Evolutionary conservation across 1,140 invertebrate genomes (phyloP), one percentile per base, ranked within the genome.

Genomic region (Armadillidium nasatum): DNA sequence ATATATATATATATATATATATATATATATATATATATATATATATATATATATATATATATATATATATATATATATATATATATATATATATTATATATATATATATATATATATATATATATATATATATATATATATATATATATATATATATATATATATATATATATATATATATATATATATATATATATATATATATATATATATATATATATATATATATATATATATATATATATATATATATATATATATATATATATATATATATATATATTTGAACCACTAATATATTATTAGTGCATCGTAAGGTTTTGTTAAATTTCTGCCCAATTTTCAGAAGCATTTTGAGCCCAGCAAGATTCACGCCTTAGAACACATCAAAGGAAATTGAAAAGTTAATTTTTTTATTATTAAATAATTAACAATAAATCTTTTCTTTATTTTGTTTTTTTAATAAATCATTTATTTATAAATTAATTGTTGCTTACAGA

Each of bases 351-450:
- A 13, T 60, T 60, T 60, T 60, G 50, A 60, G 50, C 50, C 50
- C 50, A 60, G 11, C 50, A 60, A 60, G 50, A 60, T 60, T 60
- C 19, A 60, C 50, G 50, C 50, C 50, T 19, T 60, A 60, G 50
- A 19, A 13, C 50, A 60, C 50, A 33, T 33, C 33, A 3, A 3
- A 33, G 33, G 33, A 33, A 33, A 33, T 33, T 33, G 6, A 33
- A 3, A 33, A 3, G 33, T 3, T 33, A 33, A 1, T 33, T 33
- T 33, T n/a, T n/a, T n/a, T n/a, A n/a, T 33, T 33, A 33, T 33
- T 33, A 33, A 33, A 3, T 33, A 6, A 33, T 33, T 33, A 33
- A 33, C 6, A 3, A 33, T 33, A 3, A 3, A 33, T 33, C 6
- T 33, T 3, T 33, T 33, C 6, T 3, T 33, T 33, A 33, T 33